Conservation (phyloP, 2,888 invertebrate species). For the Himalopsyche kuldschensis region DNA sequence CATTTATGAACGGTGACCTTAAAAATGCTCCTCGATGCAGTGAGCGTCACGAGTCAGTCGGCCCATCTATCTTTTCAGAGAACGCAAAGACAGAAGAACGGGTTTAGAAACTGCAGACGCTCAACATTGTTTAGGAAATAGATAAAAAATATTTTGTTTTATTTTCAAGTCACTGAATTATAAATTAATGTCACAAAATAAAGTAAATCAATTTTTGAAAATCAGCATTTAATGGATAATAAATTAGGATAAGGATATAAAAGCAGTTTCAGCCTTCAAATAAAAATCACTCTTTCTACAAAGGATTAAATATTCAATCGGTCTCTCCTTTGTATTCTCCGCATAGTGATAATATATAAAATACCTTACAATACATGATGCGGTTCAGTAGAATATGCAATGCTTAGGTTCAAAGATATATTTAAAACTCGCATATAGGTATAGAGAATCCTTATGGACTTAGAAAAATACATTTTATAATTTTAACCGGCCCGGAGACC, state of each 20-base stretch:
- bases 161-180: too few relatives aligned
- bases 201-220: conserved; percentile 8
- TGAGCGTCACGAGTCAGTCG: too few relatives aligned
- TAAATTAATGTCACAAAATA: too few relatives aligned
- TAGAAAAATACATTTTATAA: background rate
- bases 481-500: background rate
- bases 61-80: too few relatives aligned
- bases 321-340: background rate
- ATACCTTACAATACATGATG: conserved; percentile 15
- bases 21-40: too few relatives aligned
- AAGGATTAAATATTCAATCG: background rate
- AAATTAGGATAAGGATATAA: conserved; percentile 25
- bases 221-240: conserved; percentile 24
- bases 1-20: too few relatives aligned
- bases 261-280: conserved; percentile 30
- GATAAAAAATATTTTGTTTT: too few relatives aligned
- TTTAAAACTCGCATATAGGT: background rate
- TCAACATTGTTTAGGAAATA: too few relatives aligned
- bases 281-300: conserved; percentile 23
- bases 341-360: conserved; percentile 1
- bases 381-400: background rate
- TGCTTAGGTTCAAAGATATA: background rate
- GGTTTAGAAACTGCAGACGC: too few relatives aligned
- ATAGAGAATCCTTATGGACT: background rate
- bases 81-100: too few relatives aligned